These are phyloP conservation scores for Neolamprologus longior DNA, from an alignment of 2,113 vertebrate genomes.

Conservation along the genomic window DNA sequence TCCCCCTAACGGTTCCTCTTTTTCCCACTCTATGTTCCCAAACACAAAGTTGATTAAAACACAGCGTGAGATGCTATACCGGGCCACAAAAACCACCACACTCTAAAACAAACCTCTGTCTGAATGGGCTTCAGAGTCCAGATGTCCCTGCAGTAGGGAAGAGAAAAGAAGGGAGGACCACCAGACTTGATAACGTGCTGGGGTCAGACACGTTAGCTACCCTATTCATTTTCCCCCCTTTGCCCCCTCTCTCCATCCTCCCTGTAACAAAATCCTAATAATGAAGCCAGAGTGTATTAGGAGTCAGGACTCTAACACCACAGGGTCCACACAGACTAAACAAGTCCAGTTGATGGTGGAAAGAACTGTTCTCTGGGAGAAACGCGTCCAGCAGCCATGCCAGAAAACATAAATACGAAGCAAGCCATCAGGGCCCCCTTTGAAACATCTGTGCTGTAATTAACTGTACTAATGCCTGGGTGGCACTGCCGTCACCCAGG, in stretches of 20 bases:
- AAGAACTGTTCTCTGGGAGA: conserved; percentile 75
- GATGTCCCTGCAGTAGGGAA: conserved; percentile 22
- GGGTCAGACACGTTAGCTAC: conserved; percentile 59
- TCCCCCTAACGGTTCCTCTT: conserved; percentile 39
- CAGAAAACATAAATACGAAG: conserved; percentile 76
- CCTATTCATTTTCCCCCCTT: conserved; percentile 16
- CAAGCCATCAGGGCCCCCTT: conserved; percentile 57
- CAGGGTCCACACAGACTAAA: conserved; percentile 86
- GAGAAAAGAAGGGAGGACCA: conserved; percentile 74
- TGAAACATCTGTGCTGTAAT: conserved; percentile 73
- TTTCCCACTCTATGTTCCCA: conserved; percentile 37
- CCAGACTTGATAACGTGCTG: conserved; percentile 77
- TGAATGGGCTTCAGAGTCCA: conserved; percentile 29
- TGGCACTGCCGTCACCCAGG: conserved; percentile 63
- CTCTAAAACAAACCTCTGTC: conserved; percentile 42
- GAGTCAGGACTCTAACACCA: conserved; percentile 75
- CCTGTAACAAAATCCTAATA: conserved; percentile 88
- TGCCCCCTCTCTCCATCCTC: conserved; percentile 8
- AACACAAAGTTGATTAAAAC: conserved; percentile 60
- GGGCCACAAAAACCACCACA: conserved; percentile 50
- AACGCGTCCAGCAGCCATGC: conserved; percentile 57
- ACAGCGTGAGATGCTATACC: conserved; percentile 15
- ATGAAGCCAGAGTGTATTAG: conserved; percentile 77
- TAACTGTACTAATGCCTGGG: conserved; percentile 62
- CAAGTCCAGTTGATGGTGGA: conserved; percentile 78